A percentile compares a stretch with the other conserved stretches of the same genome.
These are phyloP conservation scores for Archegozetes longisetosus DNA, from an alignment of 1,140 invertebrate genomes.

Conservation along the genomic window DNA sequence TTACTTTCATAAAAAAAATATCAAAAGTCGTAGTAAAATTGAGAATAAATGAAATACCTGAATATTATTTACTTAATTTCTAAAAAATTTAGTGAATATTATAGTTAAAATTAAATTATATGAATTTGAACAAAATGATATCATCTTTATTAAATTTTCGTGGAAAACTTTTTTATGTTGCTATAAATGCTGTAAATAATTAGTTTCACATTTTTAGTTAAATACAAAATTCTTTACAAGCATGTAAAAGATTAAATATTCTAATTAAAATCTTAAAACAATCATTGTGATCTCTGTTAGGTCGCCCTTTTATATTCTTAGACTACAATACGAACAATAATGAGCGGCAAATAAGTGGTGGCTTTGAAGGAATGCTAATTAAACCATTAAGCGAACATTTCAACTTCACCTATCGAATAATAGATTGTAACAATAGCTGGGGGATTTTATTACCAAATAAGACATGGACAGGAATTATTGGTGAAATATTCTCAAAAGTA, in stretches of 20 bases:
- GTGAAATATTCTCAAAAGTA: background rate
- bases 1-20: too few species aligned
- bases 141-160: background rate
- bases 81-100: too few species aligned
- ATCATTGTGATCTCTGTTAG: too few species aligned
- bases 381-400: background rate
- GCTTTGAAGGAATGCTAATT: background rate
- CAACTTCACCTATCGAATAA: slow-evolving; percentile 3
- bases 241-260: too few species aligned
- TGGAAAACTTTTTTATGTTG: background rate
- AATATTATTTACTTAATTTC: too few species aligned
- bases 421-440: slow-evolving; percentile 1
- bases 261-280: too few species aligned
- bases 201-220: background rate
- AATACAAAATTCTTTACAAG: too few species aligned
- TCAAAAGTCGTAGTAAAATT: too few species aligned
- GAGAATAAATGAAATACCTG: too few species aligned
- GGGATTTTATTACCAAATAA: background rate
- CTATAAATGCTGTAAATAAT: background rate
- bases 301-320: background rate
- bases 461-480: slow-evolving; percentile 6
- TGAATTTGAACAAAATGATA: too few species aligned
- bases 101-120: too few species aligned
- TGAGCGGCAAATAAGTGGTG: background rate
- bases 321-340: too few species aligned